Base-by-base conservation (phyloP, 2,888 invertebrate genomes). In the Petrophora chlorosata region DNA sequence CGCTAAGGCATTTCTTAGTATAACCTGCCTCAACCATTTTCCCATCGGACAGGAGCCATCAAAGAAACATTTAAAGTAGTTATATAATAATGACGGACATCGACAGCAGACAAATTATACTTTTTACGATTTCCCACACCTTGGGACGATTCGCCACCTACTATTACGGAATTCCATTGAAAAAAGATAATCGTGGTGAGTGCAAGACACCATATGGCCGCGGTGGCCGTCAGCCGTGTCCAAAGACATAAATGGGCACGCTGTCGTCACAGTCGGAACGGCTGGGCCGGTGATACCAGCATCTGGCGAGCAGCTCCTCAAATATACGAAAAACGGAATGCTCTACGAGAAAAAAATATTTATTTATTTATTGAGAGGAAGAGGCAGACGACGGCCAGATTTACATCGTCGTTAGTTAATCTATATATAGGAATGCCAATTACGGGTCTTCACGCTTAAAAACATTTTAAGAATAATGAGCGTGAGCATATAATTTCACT, bases 201-300 rank as follows among this genome's bases (percentile, higher is more conserved):
- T 71, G 71, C 73, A 77, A 73, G 79, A 72, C 74, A 78, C 89
- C 89, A 89, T 89, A 90, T 90, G 89, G 89, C 77, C 73, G 78
- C 65, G 65, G 76, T 78, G 82, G 70, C 85, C 84, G 76, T 78
- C 84, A 79, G 81, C 87, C 86, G 82, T 88, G 79, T 87, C 86
- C 84, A 82, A 85, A 85, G 84, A 86, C 89, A 79, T 88, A 90
- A 89, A 90, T 89, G 89, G 89, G 86, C 86, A 88, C 73, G 79
- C 79, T 84, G 83, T 87, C 86, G 86, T 89, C 87, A 87, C 84
- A 84, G 78, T 79, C 74, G 84, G 85, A 83, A 86, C 85, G 84
- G 79, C 79, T 78, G 67, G 68, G 68, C 64, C 35, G 13, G 36
- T 43, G 46, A 9, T 50, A 35, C 49, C 29, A 50, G 47, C 17